Evolutionary conservation across 1,140 invertebrate species (phyloP).

Genomic region (Diachasmimorpha longicaudata): DNA sequence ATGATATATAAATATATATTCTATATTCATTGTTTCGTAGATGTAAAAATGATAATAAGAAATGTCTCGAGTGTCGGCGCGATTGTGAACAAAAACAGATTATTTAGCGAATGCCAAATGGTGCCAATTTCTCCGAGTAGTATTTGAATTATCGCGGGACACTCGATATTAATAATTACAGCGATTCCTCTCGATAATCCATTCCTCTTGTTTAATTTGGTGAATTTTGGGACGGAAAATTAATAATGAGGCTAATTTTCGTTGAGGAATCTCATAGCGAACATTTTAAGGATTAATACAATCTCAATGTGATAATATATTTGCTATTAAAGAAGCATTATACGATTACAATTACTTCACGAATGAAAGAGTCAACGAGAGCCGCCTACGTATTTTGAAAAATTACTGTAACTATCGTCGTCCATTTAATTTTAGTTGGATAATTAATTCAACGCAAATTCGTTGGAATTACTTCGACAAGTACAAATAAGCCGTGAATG

Average conservation of each 20-base stretch:
- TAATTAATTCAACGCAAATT: background rate
- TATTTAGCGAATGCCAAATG: background rate
- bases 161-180: background rate
- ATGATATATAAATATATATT: constrained; percentile 40
- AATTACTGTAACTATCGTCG: background rate
- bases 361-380: background rate
- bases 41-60: constrained; percentile 10
- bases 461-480: background rate
- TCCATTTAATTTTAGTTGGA: background rate
- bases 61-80: constrained; percentile 18
- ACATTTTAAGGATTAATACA: constrained; percentile 57
- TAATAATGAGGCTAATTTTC: constrained; percentile 22
- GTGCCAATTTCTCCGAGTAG: constrained; percentile 18
- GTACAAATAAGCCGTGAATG: background rate
- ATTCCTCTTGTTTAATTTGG: background rate
- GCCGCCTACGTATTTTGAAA: background rate
- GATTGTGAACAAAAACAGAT: constrained; percentile 6
- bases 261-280: constrained; percentile 3
- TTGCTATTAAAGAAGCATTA: constrained; percentile 54
- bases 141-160: background rate
- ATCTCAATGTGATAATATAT: constrained; percentile 65
- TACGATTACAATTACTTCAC: background rate
- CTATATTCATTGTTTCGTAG: constrained; percentile 59
- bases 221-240: background rate
- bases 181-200: background rate